Conservation (phyloP, 2,888 invertebrate genomes). For the Mythimna impura region DNA sequence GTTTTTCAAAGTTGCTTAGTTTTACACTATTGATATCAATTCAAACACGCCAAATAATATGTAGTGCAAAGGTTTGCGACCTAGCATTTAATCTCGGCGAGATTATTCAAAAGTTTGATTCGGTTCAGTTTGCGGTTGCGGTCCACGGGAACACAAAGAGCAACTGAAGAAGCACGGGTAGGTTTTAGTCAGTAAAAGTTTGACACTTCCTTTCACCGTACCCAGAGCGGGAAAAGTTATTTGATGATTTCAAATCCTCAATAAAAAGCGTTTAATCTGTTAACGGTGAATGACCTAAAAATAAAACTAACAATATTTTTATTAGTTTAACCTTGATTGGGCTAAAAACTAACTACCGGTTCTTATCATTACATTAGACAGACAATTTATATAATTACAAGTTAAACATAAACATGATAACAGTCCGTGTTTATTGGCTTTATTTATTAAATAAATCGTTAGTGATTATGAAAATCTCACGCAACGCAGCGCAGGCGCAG, state of each 20-base stretch:
- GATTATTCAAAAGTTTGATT: too few species aligned
- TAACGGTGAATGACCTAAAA: neutral
- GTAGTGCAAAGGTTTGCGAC: too few species aligned
- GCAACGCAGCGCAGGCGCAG: neutral
- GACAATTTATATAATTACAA: neutral
- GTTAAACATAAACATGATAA: neutral
- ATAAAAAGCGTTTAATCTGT: neutral
- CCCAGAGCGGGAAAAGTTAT: neutral
- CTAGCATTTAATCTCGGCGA: too few species aligned
- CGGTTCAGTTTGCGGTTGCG: too few species aligned
- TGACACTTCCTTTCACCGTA: neutral
- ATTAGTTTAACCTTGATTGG: neutral
- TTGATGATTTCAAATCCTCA: neutral
- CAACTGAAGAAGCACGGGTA: neutral
- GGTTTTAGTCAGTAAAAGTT: neutral
- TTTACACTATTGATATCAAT: too few species aligned
- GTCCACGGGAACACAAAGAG: too few species aligned
- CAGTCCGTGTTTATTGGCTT: neutral
- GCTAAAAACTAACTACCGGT: neutral
- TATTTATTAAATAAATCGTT: neutral
- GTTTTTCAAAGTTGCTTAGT: too few species aligned
- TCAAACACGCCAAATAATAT: too few species aligned
- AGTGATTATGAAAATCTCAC: slow-evolving; percentile 1
- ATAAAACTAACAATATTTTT: neutral
- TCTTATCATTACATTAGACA: neutral